Evolutionary conservation across 2,797 vertebrate species (phyloP), one percentile per base, ranked within the genome.

Genomic region (Smutsia temminckii): DNA sequence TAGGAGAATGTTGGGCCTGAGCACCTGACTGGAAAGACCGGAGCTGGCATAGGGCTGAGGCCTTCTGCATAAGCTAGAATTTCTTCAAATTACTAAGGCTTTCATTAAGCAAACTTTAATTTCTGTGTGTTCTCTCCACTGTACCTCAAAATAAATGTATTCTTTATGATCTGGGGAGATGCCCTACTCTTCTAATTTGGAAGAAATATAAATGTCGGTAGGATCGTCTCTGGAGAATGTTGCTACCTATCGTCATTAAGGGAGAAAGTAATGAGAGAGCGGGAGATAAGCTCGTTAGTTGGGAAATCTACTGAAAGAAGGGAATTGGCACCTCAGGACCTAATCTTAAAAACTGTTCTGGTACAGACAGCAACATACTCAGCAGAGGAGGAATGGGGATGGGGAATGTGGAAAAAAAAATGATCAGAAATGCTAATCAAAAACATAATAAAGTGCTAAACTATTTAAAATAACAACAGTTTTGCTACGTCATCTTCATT

Each of bases 121-220:
- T 97, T 97, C 95, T 88, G 81, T 83, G 81, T 83, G 80, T 97
- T 97, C 96, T 97, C 93, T 96, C 93, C 77, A 93, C 96, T 93
- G 97, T 96, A 95, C 90, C 96, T 97, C 97, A 97, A 97, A 97
- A 97, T 97, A 96, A 97, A 97, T 96, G 88, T 96, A 97, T 97
- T 97, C 89, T 88, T 96, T 97, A 96, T 97, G 96, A 97, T 97
- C 96, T 97, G 95, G 96, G 96, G 96, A 95, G 78, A 63, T 95
- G 85, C 92, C 92, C 93, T 96, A 84, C 96, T 95, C 87, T 96
- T 96, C 94, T 97, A 95, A 97, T 97, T 97, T 93, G 97, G 89
- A 97, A 96, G 95, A 95, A 97, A 95, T 97, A 97, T 93, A 95
- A 97, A 97, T 74, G 93, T 80, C 92, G 90, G 95, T 94, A 68